Evolutionary conservation across 2,113 vertebrate genomes (phyloP).

Genomic region (Brachyhypopomus gauderio): DNA sequence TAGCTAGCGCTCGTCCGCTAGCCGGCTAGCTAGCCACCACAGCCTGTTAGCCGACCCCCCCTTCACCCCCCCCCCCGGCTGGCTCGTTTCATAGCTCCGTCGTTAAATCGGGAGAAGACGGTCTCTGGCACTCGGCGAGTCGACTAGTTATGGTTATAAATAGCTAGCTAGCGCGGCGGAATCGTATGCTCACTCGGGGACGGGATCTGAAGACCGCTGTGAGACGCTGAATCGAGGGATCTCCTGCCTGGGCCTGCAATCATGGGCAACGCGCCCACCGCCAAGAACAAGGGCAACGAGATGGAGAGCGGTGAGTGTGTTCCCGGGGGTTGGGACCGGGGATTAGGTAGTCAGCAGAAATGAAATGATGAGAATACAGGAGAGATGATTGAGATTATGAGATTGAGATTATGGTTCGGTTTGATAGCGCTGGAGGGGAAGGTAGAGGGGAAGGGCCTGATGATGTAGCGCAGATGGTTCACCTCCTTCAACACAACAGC

Average conservation of each 20-base stretch:
- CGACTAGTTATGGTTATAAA: conserved; percentile 66
- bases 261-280: conserved; percentile 94
- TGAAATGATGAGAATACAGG: too few species aligned
- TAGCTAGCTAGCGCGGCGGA: conserved; percentile 65
- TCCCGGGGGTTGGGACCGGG: too few species aligned
- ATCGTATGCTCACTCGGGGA: conserved; percentile 54
- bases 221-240: conserved; percentile 62
- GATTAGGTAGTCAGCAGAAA: too few species aligned
- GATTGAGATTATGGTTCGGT: too few species aligned
- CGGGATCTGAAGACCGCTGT: conserved; percentile 61
- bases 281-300: conserved; percentile 89
- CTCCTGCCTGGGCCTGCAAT: conserved; percentile 75
- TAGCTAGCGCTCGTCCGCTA: conserved; percentile 58
- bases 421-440: background rate
- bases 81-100: conserved; percentile 28
- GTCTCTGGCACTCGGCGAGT: conserved; percentile 3
- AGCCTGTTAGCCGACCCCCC: conserved; percentile 34
- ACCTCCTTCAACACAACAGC: too few species aligned
- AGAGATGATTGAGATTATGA: background rate
- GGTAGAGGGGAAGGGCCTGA: background rate
- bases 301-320: conserved; percentile 85
- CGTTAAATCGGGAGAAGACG: background rate
- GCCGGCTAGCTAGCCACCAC: conserved; percentile 53
- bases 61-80: too few species aligned
- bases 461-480: too few species aligned